These are phyloP conservation scores for Metopia argyrocephala DNA, from an alignment of 2,888 invertebrate genomes.

Conservation along the genomic window DNA sequence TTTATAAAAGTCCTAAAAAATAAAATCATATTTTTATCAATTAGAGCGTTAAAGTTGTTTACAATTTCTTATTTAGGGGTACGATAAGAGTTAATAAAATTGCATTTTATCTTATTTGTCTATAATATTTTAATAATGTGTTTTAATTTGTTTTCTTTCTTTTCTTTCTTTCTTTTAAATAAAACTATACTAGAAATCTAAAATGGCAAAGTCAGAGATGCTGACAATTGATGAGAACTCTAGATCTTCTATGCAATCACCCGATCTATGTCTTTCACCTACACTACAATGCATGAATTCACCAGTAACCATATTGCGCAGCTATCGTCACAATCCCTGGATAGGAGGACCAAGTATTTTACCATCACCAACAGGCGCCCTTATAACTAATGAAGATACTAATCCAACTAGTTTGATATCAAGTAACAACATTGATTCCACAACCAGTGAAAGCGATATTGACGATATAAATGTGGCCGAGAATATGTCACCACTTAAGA, in stretches of 20 bases:
- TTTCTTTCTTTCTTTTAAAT: constrained; percentile 3
- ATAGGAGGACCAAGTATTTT: constrained; percentile 73
- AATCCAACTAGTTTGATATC: constrained; percentile 70
- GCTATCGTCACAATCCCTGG: constrained; percentile 75
- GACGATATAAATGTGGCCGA: constrained; percentile 72
- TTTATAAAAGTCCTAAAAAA: no score
- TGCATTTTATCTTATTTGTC: neutral
- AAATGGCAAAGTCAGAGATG: constrained; percentile 64
- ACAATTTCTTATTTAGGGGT: no score
- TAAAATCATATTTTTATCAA: no score
- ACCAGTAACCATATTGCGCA: constrained; percentile 70
- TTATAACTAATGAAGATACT: constrained; percentile 69
- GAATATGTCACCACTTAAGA: constrained; percentile 57
- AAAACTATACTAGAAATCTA: constrained; percentile 48
- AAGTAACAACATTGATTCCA: constrained; percentile 72
- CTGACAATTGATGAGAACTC: constrained; percentile 68
- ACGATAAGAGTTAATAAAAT: neutral
- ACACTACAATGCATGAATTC: constrained; percentile 67
- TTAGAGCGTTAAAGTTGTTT: no score
- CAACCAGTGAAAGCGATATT: constrained; percentile 75
- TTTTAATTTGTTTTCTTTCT: constrained; percentile 45
- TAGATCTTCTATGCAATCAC: constrained; percentile 44
- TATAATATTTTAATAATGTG: neutral
- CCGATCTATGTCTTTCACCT: constrained; percentile 51
- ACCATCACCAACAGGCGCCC: constrained; percentile 68